Evolutionary conservation across 2,797 vertebrate species (phyloP), one percentile per base, ranked within the genome.

Genomic region (Catharus ustulatus): DNA sequence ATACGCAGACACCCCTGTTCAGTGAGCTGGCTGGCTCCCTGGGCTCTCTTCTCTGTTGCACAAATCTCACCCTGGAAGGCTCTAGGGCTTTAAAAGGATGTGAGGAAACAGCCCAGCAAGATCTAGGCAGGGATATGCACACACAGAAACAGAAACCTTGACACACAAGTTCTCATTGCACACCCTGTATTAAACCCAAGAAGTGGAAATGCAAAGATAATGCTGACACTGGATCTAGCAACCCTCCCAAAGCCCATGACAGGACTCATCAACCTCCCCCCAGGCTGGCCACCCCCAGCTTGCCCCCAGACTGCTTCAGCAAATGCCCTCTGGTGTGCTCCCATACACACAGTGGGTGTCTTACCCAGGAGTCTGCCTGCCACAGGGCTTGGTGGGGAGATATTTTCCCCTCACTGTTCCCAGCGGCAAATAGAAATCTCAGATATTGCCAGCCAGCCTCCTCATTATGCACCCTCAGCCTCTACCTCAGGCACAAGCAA

Each of bases 331-430:
- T 68, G 72, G 9, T 5, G 40, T 68, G 22, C 7, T 87, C 27
- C 34, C 46, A 59, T 13, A 21, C 17, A 34, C 27, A 10, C 36
- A 29, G 15, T 0, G 1, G 24, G 17, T 26, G n/a, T 22, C 55
- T 72, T 8, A 48, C 34, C 17, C 2, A 0, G 34, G 42, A 67
- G 32, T 7, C 34, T 67, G 55, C 27, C 63, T 74, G 57, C 42
- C 40, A 22, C 9, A 36, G 58, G 34, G 42, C 59, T 90, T 14
- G 3, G 30, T 66, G 42, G 27, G 24, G 29, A 84, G 49, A 24
- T 11, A 12, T 62, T 71, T 79, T 51, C 16, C 23, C 27, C 23
- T 51, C 46, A 13, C 8, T 46, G 19, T 26, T 87, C 55, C n/a
- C 66, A 62, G 46, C 4, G 29, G 69, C 51, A 75, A 79, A 15